A percentile compares a stretch with the other conserved stretches of the same genome.
phyloP scores from a whole-genome alignment of 1,140 invertebrate genomes.

The Trachelipus rathkii region DNA sequence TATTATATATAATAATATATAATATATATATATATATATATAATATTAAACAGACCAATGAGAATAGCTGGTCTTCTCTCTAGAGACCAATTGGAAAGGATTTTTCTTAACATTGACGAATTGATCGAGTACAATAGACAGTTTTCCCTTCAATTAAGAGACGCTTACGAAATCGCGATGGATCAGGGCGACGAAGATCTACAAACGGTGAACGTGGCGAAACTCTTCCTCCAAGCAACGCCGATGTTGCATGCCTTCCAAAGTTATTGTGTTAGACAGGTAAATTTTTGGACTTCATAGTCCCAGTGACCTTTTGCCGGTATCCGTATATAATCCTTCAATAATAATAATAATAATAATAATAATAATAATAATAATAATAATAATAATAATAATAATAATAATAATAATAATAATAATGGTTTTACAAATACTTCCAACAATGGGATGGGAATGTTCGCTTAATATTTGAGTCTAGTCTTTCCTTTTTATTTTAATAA shows the following conservation, averaged over 20 bases:
- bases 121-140: constrained; percentile 81
- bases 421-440: too few relatives aligned
- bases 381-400: too few relatives aligned
- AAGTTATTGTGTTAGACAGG: constrained; percentile 78
- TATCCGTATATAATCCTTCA: not conserved
- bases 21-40: too few relatives aligned
- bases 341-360: too few relatives aligned
- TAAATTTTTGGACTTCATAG: constrained; percentile 45
- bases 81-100: constrained; percentile 63
- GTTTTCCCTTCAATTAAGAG: constrained; percentile 79
- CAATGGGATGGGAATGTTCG: too few relatives aligned
- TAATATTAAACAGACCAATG: constrained; percentile 49
- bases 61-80: constrained; percentile 70
- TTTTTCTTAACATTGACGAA: constrained; percentile 92
- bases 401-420: too few relatives aligned
- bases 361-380: not conserved
- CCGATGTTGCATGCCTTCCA: constrained; percentile 91
- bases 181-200: constrained; percentile 76
- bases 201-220: constrained; percentile 81
- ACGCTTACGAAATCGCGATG: constrained; percentile 77
- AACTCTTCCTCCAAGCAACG: constrained; percentile 76
- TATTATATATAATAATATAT: too few relatives aligned
- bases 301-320: not conserved
- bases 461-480: not conserved
- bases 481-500: too few relatives aligned